A percentile compares a stretch with the other conserved stretches of the same genome.
These are phyloP conservation scores for Netelia virgata DNA, from an alignment of 2,888 invertebrate species.

Conservation along the genomic window DNA sequence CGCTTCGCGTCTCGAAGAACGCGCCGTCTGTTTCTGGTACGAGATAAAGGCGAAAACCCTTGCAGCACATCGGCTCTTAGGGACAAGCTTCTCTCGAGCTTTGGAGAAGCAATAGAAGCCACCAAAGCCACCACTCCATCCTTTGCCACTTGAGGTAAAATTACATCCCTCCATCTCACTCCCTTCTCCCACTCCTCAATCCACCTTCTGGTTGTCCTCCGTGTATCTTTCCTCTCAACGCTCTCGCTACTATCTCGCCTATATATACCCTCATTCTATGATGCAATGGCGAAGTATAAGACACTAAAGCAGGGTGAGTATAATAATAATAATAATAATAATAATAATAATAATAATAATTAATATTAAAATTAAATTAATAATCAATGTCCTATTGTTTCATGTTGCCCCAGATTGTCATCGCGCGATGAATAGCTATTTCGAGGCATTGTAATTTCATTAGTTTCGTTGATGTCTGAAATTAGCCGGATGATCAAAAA, in stretches of 20 bases:
- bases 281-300: too few species aligned
- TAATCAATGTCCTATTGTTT: slow-evolving; percentile 13
- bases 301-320: too few species aligned
- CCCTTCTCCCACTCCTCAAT: neutral
- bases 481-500: slow-evolving; percentile 25
- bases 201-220: slow-evolving; percentile 13
- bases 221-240: slow-evolving; percentile 43
- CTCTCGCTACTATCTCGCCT: slow-evolving; percentile 29
- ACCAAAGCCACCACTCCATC: slow-evolving; percentile 68
- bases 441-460: slow-evolving; percentile 67
- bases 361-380: too few species aligned
- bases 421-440: slow-evolving; percentile 40
- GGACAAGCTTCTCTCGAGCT: slow-evolving; percentile 39
- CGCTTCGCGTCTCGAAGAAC: slow-evolving; percentile 47
- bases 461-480: slow-evolving; percentile 67
- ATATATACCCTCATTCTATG: neutral
- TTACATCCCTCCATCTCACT: slow-evolving; percentile 63
- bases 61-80: slow-evolving; percentile 19
- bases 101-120: slow-evolving; percentile 62
- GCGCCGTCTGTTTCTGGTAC: slow-evolving; percentile 66
- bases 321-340: too few species aligned
- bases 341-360: too few species aligned
- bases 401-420: slow-evolving; percentile 54
- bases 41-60: slow-evolving; percentile 65
- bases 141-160: slow-evolving; percentile 70